Base-by-base conservation (phyloP, 2,888 invertebrate species). In the Rambutsinella grinnellia region DNA sequence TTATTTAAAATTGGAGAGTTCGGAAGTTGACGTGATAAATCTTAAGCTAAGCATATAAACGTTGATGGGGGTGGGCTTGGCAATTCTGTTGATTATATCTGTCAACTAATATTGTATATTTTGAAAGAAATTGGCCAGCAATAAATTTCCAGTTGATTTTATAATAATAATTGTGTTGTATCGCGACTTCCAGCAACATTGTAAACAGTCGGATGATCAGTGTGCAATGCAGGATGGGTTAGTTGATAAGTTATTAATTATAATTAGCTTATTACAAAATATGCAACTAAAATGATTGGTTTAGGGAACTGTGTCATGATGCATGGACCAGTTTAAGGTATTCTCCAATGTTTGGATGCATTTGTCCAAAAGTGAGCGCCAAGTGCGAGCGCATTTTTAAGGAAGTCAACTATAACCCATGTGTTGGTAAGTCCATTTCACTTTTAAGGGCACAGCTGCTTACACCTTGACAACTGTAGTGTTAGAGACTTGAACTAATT, bases 291-390 rank as follows among this genome's bases (percentile, higher is more conserved):
- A n/a, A n/a, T n/a, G n/a, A n/a, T n/a, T 84, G 82, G 87, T 87
- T 58, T 88, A 36, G 95, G 88, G 93, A 93, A 85, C 89, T 92
- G 62, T 96, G 95, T 86, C 93, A 94, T 85, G 93, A 94, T 85
- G 92, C 95, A 58, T 96, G 95, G 95, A 92, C 93, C 81, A 93
- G 94, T 85, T 89, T 96, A 69, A 91, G 95, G 72, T 89, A 93
- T 80, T 94, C 95, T 24, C 95, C 95, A 0, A 93, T 96, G 90
- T 96, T 95, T 87, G 96, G 95, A 62, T 96, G 95, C 88, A 94
- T 95, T 86, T 96, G 95, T 86, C 95, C 95, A 83, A 94, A 93
- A 87, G 94, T 93, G 84, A 93, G 94, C 87, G 93, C 91, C 85
- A 91, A 93, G 84, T 96, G 95, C 88, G 94, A 95, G 87, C 90